Evolutionary conservation across 2,797 vertebrate genomes (phyloP).

Genomic region (Geotrypetes seraphini): DNA sequence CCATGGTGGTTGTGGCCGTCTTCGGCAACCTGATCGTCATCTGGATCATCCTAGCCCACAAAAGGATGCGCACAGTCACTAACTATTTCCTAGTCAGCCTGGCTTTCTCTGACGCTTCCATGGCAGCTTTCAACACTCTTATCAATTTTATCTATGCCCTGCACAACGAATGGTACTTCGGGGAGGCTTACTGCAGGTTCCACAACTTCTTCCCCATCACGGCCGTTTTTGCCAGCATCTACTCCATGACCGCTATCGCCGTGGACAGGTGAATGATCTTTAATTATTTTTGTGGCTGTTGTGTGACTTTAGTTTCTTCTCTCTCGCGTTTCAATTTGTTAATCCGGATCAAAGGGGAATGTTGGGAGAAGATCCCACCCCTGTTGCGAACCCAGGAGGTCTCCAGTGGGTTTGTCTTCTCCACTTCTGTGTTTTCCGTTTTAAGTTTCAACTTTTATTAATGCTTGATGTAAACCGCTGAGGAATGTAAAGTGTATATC

Average conservation of each 20-base stretch:
- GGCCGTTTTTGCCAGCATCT: slow-evolving; percentile 91
- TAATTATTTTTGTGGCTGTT: too few species aligned
- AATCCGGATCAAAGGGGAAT: too few species aligned
- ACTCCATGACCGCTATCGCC: slow-evolving; percentile 88
- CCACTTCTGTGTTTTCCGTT: too few species aligned
- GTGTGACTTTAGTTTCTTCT: too few species aligned
- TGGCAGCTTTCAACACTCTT: slow-evolving; percentile 86
- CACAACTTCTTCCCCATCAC: slow-evolving; percentile 95
- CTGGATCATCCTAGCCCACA: slow-evolving; percentile 90
- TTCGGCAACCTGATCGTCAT: slow-evolving; percentile 83
- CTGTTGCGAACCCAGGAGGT: too few species aligned
- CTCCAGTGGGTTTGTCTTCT: too few species aligned
- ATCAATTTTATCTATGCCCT: slow-evolving; percentile 87
- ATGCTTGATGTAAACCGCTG: too few species aligned
- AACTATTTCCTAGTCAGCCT: slow-evolving; percentile 88
- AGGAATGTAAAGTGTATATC: too few species aligned
- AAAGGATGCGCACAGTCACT: slow-evolving; percentile 86
- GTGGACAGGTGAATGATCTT: slow-evolving; percentile 86
- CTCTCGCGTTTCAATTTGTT: too few species aligned
- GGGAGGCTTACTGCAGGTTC: slow-evolving; percentile 82
- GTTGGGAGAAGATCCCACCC: too few species aligned
- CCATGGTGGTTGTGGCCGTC: slow-evolving; percentile 73
- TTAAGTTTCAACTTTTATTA: too few species aligned
- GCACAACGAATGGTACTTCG: slow-evolving; percentile 89
- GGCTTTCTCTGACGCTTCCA: slow-evolving; percentile 81